Evolutionary conservation across 2,113 vertebrate species (phyloP), one percentile per base, ranked within the genome.

Genomic region (Ameiurus melas): DNA sequence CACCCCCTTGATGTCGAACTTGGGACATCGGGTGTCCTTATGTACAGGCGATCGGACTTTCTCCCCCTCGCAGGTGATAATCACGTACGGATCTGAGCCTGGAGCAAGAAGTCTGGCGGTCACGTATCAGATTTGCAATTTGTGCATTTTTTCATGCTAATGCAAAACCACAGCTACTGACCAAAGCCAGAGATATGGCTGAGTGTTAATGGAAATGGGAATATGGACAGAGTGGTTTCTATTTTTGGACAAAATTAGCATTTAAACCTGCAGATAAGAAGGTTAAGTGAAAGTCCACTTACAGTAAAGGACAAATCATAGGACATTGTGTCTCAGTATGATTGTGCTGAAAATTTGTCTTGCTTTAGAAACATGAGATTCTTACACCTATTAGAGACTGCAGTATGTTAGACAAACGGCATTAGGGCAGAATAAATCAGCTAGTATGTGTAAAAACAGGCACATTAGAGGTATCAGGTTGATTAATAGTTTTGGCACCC

Each of bases 71-170:
- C 97, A 98, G 60, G 95, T 95, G 62, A 99, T 98, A 91, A 99
- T 97, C 86, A 98, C 97, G 0, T 99, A 99, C 0, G 98, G 97
- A 89, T 98, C 96, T 0, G 96, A 96, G 55, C 92, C 98, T 99
- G 91, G 22, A 92, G 79, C n/a, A 86, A 88, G 9, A 86, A 3
- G 25, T 1, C 25, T 5, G 6, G 1, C 4, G 30, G 70, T 77
- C 25, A 85, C 1, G 4, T 43, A 53, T 16, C 27, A n/a, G 13
- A 16, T 66, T 64, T 58, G 33, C 12, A 20, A 73, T 60, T 62
- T 57, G 55, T 60, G 33, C 51, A 60, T 33, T 39, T 39, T 43
- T 85, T 71, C 17, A 71, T 57, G 62, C 64, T 70, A 8, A 53
- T 36, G 36, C 33, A 55, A 79, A 73, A 64, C 14, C 71, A 77